Conservation (phyloP, 2,113 vertebrate genomes). For the Salvator merianae region DNA sequence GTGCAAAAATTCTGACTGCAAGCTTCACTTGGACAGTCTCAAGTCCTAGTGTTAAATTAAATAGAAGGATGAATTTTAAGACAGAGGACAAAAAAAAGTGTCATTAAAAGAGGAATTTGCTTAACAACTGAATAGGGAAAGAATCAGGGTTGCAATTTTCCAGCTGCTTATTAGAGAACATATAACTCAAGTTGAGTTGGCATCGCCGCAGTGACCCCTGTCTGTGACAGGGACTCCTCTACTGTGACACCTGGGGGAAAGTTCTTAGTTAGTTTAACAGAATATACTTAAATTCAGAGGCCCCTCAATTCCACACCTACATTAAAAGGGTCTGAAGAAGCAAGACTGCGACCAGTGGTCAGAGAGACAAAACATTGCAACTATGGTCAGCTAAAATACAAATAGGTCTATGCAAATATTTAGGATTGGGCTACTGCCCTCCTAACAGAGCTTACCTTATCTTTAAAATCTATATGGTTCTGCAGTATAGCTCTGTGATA, state of each 20-base stretch:
- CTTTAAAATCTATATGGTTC: slow-evolving; percentile 81
- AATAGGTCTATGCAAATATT: neutral
- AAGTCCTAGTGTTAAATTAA: too few relatives aligned
- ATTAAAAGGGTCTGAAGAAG: neutral
- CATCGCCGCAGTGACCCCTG: neutral
- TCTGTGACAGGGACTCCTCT: neutral
- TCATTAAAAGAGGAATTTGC: neutral
- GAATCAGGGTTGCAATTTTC: neutral
- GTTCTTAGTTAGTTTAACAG: too few relatives aligned
- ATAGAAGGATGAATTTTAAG: too few relatives aligned
- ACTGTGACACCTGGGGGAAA: neutral
- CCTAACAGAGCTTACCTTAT: slow-evolving; percentile 73
- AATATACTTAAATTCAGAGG: neutral
- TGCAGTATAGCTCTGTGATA: slow-evolving; percentile 80
- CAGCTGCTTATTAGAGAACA: neutral
- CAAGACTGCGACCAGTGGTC: too few relatives aligned
- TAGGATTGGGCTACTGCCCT: neutral
- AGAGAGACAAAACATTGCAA: neutral
- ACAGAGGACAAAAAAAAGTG: too few relatives aligned
- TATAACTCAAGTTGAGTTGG: neutral
- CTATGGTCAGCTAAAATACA: neutral
- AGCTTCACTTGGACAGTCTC: too few relatives aligned
- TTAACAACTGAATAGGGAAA: neutral
- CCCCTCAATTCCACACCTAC: neutral
- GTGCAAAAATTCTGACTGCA: too few relatives aligned